Evolutionary conservation across 2,888 invertebrate genomes (phyloP).

Genomic region (Eumacrocentrus americanus): DNA sequence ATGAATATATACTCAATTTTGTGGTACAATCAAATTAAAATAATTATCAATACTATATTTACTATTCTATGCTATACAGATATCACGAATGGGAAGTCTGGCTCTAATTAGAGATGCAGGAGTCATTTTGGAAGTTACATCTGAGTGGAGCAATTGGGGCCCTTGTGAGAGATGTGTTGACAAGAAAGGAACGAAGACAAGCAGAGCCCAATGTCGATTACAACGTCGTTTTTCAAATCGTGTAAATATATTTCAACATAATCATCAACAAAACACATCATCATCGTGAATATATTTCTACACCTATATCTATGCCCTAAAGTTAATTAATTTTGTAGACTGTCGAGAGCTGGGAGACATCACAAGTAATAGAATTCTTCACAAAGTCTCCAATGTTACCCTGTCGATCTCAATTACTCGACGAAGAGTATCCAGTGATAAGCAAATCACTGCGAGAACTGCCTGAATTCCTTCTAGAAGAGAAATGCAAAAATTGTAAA

Average conservation of each 20-base stretch:
- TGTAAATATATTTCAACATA: slow-evolving; percentile 21
- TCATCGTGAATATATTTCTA: neutral
- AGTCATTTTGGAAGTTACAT: slow-evolving; percentile 61
- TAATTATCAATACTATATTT: too few species aligned
- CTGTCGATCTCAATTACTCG: slow-evolving; percentile 61
- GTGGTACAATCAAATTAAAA: too few species aligned
- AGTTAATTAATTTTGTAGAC: slow-evolving; percentile 8
- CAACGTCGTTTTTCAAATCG: slow-evolving; percentile 47
- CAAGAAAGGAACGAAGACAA: slow-evolving; percentile 57
- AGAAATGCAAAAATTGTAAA: slow-evolving; percentile 50
- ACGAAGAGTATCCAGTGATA: slow-evolving; percentile 61
- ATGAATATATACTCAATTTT: too few species aligned
- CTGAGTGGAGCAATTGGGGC: slow-evolving; percentile 65
- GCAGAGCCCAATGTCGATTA: slow-evolving; percentile 64
- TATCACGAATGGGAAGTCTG: slow-evolving; percentile 60
- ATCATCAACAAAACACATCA: neutral
- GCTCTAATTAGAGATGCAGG: slow-evolving; percentile 59
- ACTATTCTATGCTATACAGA: too few species aligned
- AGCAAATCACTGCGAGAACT: slow-evolving; percentile 62
- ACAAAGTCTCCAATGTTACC: slow-evolving; percentile 46
- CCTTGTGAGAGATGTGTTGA: slow-evolving; percentile 63
- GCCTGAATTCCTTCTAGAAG: slow-evolving; percentile 63
- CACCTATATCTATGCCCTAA: neutral
- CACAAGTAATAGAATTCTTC: slow-evolving; percentile 44
- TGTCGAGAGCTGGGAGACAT: neutral